Base-by-base conservation (phyloP, 1,140 invertebrate species). In the Pemphigus obesinymphae region DNA sequence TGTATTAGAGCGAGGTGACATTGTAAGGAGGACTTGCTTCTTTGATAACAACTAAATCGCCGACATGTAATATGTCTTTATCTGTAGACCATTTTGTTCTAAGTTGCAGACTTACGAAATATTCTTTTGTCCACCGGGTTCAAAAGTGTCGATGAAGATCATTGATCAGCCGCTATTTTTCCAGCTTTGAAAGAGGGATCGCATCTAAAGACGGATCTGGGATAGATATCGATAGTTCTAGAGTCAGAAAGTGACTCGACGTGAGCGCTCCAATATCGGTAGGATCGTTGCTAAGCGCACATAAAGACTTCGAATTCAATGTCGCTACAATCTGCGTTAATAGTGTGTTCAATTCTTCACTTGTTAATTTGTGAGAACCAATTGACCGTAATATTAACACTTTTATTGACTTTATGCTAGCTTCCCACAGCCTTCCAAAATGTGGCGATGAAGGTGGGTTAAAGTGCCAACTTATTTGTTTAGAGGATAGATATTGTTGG, bases 211-310 rank as follows among this genome's bases (percentile, higher is more conserved):
- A 26, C 20, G 68, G 80, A 34, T 84, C 82, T 0, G 83, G 84
- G 31, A 84, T 13, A 0, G 48, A 43, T 4, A 26, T 76, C 3
- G 84, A 61, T 31, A 81, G 78, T 29, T 83, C 58, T 6, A 83
- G 83, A 26, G 85, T 84, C 0, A 85, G 83, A 53, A 86, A 86
- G 70, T 86, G 84, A 40, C 83, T 84, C 34, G 85, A 86, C 3
- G 87, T 85, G 3, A 87, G 73, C 43, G 83, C 80, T 10, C 76
- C 72, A n/a, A n/a, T n/a, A n/a, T n/a, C n/a, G n/a, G n/a, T n/a
- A n/a, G n/a, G n/a, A n/a, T n/a, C n/a, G n/a, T n/a, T n/a, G n/a
- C n/a, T n/a, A n/a, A n/a, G n/a, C n/a, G n/a, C n/a, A n/a, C n/a
- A n/a, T n/a, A n/a, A n/a, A n/a, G n/a, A n/a, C n/a, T n/a, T n/a